phyloP scores from a whole-genome alignment of 64 coral and sea anemone genomes.

The Hydrozoanthus tunicans region DNA sequence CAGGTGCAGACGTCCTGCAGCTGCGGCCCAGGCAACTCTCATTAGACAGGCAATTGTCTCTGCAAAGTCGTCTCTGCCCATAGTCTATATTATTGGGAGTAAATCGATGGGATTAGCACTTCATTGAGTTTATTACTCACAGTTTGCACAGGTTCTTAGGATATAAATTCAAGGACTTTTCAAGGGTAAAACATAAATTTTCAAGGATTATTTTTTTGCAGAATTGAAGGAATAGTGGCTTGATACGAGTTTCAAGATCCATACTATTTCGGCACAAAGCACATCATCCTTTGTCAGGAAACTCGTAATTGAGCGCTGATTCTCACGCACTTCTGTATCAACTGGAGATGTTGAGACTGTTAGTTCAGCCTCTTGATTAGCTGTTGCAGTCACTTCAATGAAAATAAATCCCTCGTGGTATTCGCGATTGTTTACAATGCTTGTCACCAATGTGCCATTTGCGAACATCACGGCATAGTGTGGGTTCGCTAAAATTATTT shows the following conservation, averaged over 20 bases:
- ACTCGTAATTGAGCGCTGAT: constrained; percentile 12
- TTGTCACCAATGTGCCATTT: too few species aligned
- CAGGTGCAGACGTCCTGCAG: constrained; percentile 81
- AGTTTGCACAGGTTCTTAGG: too few species aligned
- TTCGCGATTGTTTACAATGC: too few species aligned
- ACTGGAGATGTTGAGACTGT: constrained; percentile 41
- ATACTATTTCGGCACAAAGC: constrained; percentile 53
- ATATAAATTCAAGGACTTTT: too few species aligned
- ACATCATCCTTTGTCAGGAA: constrained; percentile 59
- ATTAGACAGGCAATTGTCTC: constrained; percentile 95
- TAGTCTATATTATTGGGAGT: constrained; percentile 61
- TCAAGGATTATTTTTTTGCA: not conserved
- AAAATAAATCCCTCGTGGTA: too few species aligned
- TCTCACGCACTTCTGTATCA: constrained; percentile 34
- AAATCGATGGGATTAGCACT: not conserved
- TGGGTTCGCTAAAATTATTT: too few species aligned
- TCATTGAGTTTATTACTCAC: not conserved
- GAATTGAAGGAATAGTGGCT: not conserved
- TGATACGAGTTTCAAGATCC: constrained; percentile 22
- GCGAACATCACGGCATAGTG: too few species aligned
- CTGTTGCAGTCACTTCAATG: too few species aligned
- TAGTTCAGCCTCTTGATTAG: constrained; percentile 16
- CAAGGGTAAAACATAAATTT: too few species aligned
- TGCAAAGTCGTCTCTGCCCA: constrained; percentile 91
- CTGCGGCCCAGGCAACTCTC: constrained; percentile 92